phyloP scores from a whole-genome alignment of 2,888 invertebrate genomes.

The Herminia tarsipennalis region DNA sequence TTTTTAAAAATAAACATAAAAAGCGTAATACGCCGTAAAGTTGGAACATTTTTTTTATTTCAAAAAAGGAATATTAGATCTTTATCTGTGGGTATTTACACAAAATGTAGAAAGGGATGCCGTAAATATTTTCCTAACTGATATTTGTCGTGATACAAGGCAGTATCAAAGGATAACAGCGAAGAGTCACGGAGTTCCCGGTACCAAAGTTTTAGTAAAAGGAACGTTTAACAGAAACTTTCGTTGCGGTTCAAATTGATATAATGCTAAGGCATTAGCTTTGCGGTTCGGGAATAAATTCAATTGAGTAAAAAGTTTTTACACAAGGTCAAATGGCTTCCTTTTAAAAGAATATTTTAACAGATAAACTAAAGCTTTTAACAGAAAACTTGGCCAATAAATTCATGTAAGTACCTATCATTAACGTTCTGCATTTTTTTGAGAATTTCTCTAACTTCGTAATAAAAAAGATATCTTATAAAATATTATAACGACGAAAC shows the following conservation, averaged over 20 bases:
- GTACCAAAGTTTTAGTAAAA: conserved; percentile 17
- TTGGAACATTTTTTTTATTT: conserved; percentile 19
- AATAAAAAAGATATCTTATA: no score
- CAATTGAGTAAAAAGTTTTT: no score
- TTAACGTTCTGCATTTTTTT: no score
- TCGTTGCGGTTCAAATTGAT: conserved; percentile 7
- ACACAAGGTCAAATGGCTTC: no score
- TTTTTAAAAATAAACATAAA: conserved; percentile 38
- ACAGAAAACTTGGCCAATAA: no score
- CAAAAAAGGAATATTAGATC: conserved; percentile 39
- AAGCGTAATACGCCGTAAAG: conserved; percentile 31
- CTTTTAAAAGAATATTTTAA: no score
- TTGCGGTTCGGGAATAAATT: background rate
- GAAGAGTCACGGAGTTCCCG: conserved; percentile 23
- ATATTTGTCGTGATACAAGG: conserved; percentile 38
- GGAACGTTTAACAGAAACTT: background rate
- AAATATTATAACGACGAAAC: no score
- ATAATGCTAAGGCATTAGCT: background rate
- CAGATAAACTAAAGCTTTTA: no score
- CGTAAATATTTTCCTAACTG: conserved; percentile 45
- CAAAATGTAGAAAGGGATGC: conserved; percentile 26
- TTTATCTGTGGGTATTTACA: conserved; percentile 40
- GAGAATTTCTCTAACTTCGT: no score
- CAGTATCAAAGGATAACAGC: conserved; percentile 25
- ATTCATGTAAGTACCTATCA: no score